These are phyloP conservation scores for Dascyllus trimaculatus DNA, from an alignment of 2,113 vertebrate genomes.

Conservation along the genomic window DNA sequence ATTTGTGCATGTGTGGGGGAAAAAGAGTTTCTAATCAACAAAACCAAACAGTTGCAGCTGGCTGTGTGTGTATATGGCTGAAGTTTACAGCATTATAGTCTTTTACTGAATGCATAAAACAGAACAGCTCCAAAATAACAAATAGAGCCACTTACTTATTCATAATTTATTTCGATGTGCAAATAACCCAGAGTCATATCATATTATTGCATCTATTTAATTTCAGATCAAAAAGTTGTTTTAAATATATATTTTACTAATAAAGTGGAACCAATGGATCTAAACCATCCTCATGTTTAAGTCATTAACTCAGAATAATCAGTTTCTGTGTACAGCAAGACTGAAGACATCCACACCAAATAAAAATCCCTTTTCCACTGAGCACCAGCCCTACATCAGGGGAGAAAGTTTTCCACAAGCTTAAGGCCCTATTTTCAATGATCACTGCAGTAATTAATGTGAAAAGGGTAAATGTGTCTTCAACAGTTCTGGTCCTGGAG, in stretches of 20 bases:
- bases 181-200: conserved; percentile 80
- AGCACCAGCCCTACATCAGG: conserved; percentile 61
- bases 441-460: conserved; percentile 49
- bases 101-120: conserved; percentile 77
- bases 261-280: conserved; percentile 78
- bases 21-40: conserved; percentile 63
- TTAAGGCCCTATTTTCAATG: conserved; percentile 35
- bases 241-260: conserved; percentile 82
- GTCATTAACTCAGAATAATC: conserved; percentile 78
- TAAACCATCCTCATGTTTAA: conserved; percentile 81
- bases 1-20: conserved; percentile 50
- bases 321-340: conserved; percentile 58
- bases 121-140: conserved; percentile 74
- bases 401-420: conserved; percentile 52
- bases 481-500: neutral
- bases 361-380: conserved; percentile 58
- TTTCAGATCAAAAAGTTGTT: conserved; percentile 81
- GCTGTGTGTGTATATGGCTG: conserved; percentile 51
- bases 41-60: conserved; percentile 57
- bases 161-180: conserved; percentile 83
- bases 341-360: conserved; percentile 46
- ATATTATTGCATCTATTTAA: conserved; percentile 82
- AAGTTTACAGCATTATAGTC: conserved; percentile 72
- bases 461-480: conserved; percentile 25
- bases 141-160: conserved; percentile 82